These are phyloP conservation scores for Melanerpes formicivorus DNA, from an alignment of 2,113 vertebrate genomes.

Conservation along the genomic window DNA sequence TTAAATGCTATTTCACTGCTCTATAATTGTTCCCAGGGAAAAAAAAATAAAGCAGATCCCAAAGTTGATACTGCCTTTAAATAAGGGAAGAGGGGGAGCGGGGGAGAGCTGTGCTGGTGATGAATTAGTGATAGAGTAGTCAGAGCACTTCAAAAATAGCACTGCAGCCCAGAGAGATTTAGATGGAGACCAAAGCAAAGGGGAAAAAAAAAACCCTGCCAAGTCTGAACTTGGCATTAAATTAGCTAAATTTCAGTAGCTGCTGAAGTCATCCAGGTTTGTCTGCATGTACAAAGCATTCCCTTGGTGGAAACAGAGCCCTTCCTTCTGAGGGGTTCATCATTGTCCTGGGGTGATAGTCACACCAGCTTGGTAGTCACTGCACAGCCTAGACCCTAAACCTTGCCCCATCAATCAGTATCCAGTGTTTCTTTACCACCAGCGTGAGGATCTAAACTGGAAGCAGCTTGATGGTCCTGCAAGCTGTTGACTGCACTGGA, in stretches of 20 bases:
- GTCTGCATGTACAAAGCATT: not conserved
- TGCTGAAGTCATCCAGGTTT: not conserved
- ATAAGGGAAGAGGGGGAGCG: not conserved
- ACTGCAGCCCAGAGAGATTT: not conserved
- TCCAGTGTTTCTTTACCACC: not conserved
- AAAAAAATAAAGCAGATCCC: slow-evolving; percentile 24
- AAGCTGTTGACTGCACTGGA: not conserved
- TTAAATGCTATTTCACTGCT: slow-evolving; percentile 26
- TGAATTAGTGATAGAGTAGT: slow-evolving; percentile 29
- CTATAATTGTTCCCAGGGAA: not conserved
- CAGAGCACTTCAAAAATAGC: slow-evolving; percentile 7
- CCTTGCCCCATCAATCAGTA: not conserved
- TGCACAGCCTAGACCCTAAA: not conserved
- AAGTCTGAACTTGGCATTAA: not conserved
- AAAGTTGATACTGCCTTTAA: slow-evolving; percentile 24
- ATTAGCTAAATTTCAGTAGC: slow-evolving; percentile 5
- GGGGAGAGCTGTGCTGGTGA: not conserved
- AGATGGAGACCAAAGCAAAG: not conserved
- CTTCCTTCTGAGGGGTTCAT: not conserved
- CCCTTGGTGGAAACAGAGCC: not conserved
- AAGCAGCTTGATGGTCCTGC: not conserved
- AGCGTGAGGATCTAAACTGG: not conserved
- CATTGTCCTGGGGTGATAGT: not conserved
- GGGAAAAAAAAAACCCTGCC: not conserved
- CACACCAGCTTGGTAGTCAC: not conserved